A percentile compares a stretch with the other conserved stretches of the same genome.
These are phyloP conservation scores for Aphis craccivora DNA, from an alignment of 1,140 invertebrate species.

Conservation along the genomic window DNA sequence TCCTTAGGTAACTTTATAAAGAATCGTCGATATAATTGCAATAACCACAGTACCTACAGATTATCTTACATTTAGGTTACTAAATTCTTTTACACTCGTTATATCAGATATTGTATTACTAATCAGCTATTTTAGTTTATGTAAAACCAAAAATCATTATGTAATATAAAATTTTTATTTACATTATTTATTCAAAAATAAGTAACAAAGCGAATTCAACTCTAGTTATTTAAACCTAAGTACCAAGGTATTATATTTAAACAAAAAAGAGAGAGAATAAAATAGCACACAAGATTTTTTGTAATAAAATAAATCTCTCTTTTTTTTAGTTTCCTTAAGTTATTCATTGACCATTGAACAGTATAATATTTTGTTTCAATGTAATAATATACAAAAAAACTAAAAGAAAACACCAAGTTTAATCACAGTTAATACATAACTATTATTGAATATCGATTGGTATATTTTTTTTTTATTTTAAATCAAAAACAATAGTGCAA, in stretches of 20 bases:
- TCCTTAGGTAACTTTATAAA: not conserved
- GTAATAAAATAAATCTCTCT: not conserved
- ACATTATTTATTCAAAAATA: not conserved
- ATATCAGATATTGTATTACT: not conserved
- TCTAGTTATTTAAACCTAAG: not conserved
- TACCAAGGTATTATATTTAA: not conserved
- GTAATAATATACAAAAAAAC: not conserved
- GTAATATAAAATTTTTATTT: not conserved
- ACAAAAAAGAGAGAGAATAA: not conserved
- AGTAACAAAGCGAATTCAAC: not conserved
- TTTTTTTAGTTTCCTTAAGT: not conserved
- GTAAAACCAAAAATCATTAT: not conserved
- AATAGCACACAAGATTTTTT: not conserved
- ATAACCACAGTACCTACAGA: not conserved
- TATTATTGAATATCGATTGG: not conserved
- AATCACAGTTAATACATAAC: not conserved
- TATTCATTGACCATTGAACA: not conserved
- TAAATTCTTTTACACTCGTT: not conserved
- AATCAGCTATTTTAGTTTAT: not conserved
- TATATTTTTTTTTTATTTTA: not conserved
- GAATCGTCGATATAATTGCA: not conserved
- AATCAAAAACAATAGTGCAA: not conserved
- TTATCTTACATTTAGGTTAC: not conserved
- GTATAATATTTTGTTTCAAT: not conserved
- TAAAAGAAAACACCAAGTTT: not conserved